Conservation (phyloP, 2,888 invertebrate species). For the Acronicta psi region DNA sequence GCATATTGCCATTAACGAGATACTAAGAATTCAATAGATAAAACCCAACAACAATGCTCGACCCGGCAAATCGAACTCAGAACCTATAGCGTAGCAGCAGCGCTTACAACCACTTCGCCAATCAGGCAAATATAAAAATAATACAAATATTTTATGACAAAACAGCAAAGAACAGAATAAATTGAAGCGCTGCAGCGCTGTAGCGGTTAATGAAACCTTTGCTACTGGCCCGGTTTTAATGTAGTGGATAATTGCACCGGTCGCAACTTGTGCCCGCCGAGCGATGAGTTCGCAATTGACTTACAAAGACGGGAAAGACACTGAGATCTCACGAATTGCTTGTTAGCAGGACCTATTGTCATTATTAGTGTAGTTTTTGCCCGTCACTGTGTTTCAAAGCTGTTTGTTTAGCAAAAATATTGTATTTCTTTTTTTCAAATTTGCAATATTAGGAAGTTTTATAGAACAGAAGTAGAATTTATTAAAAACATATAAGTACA, state of each 20-base stretch:
- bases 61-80: no score
- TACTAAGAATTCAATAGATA: no score
- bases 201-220: conserved; percentile 35
- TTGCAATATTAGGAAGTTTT: no score
- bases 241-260: conserved; percentile 45
- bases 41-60: no score
- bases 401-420: no score
- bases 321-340: conserved; percentile 15
- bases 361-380: not conserved
- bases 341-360: conserved; percentile 21
- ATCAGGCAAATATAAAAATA: no score
- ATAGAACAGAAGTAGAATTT: no score
- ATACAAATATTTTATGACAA: conserved; percentile 1
- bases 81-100: no score
- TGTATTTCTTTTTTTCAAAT: no score
- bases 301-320: conserved; percentile 12
- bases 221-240: conserved; percentile 43
- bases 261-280: conserved; percentile 21
- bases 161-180: conserved; percentile 18
- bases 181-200: conserved; percentile 11
- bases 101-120: no score
- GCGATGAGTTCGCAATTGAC: conserved; percentile 18
- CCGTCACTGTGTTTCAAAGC: not conserved
- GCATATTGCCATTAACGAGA: no score
- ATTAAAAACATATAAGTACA: no score